Evolutionary conservation across 2,888 invertebrate genomes (phyloP).

Genomic region (Lycophotia porphyrea): DNA sequence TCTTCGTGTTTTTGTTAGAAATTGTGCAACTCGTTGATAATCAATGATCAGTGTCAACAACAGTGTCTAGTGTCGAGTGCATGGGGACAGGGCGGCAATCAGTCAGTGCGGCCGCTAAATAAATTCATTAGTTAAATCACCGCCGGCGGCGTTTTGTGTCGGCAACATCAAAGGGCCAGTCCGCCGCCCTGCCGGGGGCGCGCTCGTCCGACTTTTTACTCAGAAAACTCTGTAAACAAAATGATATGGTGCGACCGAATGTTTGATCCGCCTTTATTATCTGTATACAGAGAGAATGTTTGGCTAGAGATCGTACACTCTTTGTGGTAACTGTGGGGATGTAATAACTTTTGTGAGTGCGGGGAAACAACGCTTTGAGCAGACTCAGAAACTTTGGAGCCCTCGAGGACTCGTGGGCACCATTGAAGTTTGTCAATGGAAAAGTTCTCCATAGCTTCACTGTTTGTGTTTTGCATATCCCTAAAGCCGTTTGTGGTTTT

Average conservation of each 20-base stretch:
- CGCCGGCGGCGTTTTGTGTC: constrained; percentile 90
- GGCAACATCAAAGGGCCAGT: constrained; percentile 88
- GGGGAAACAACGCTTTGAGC: constrained; percentile 75
- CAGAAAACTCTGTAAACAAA: constrained; percentile 90
- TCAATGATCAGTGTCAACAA: constrained; percentile 51
- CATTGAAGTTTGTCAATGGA: constrained; percentile 20
- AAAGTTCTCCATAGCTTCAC: constrained; percentile 6
- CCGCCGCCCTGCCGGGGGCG: constrained; percentile 86
- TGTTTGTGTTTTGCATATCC: constrained; percentile 23
- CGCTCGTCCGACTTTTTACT: constrained; percentile 88
- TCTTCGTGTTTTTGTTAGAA: not conserved
- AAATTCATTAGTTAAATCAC: constrained; percentile 91
- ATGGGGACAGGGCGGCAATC: constrained; percentile 75
- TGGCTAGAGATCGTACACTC: constrained; percentile 83
- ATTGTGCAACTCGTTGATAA: constrained; percentile 31
- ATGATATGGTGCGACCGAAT: constrained; percentile 89
- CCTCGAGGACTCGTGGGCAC: constrained; percentile 15
- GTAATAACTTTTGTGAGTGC: constrained; percentile 77
- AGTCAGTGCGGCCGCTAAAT: constrained; percentile 88
- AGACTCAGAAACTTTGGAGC: constrained; percentile 44
- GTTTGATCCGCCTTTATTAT: constrained; percentile 90
- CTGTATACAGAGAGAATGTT: constrained; percentile 86
- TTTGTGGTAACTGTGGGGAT: constrained; percentile 83
- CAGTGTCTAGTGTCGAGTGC: constrained; percentile 62
- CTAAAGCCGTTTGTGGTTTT: constrained; percentile 24